Percentiles rank a stretch among this genome's conserved stretches.
Conservation (phyloP, 1,140 invertebrate genomes). For the Panagrolaimus sp. region DNA sequence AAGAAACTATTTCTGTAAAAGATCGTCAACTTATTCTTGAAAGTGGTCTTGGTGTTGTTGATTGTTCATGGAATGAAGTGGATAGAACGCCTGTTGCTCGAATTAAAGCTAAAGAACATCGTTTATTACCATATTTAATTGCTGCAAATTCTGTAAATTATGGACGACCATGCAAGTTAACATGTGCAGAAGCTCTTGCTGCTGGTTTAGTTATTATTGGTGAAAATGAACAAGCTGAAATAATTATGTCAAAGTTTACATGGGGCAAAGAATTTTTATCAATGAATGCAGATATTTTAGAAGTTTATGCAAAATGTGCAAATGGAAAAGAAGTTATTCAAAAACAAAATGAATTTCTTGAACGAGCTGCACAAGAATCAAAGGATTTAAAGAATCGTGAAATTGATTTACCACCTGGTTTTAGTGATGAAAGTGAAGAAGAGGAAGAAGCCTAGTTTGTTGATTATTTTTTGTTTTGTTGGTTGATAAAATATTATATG, state of each 20-base stretch:
- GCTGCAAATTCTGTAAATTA: constrained; percentile 98
- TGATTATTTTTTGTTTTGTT: neutral
- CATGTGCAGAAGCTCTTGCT: constrained; percentile 94
- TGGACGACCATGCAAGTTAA: constrained; percentile 87
- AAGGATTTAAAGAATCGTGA: constrained; percentile 16
- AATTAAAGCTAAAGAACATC: constrained; percentile 77
- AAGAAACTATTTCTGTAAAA: constrained; percentile 39
- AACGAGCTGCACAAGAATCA: constrained; percentile 44
- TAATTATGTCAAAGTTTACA: constrained; percentile 45
- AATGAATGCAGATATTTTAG: constrained; percentile 45
- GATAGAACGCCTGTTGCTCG: constrained; percentile 77
- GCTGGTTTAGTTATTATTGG: constrained; percentile 85
- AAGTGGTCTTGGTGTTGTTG: constrained; percentile 84
- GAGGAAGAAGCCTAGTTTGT: constrained; percentile 24
- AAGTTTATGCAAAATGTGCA: constrained; percentile 39
- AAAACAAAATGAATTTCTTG: constrained; percentile 39
- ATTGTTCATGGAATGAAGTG: constrained; percentile 95
- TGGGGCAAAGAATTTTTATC: constrained; percentile 52
- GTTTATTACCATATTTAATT: constrained; percentile 86
- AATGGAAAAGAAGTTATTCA: constrained; percentile 45
- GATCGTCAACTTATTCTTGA: constrained; percentile 40
- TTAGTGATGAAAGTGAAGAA: constrained; percentile 38
- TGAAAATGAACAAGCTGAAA: constrained; percentile 38
- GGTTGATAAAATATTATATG: no score
- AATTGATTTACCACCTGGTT: constrained; percentile 49